Conservation (phyloP, 2,113 vertebrate species). For the Pelvicachromis taeniatus region DNA sequence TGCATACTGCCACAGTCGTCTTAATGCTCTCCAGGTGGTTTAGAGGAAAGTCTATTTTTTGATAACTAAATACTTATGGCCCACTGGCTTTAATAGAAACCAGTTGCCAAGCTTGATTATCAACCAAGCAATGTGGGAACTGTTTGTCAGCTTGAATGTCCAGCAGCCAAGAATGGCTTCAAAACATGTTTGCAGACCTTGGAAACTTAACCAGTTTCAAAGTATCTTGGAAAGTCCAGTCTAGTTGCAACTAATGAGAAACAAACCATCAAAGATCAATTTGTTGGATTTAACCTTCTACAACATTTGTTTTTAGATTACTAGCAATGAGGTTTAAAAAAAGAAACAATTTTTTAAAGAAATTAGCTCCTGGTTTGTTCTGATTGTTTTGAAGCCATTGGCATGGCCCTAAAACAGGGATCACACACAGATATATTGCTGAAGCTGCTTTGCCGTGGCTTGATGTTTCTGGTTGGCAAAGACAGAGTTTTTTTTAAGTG, state of each 20-base stretch:
- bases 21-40: not conserved
- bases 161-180: not conserved
- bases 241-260: too few relatives aligned
- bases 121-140: not conserved
- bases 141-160: not conserved
- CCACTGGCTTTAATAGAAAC: not conserved
- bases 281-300: not conserved
- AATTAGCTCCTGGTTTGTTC: not conserved
- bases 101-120: not conserved
- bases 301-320: not conserved
- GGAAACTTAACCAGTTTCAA: not conserved
- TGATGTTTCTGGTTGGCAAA: not conserved
- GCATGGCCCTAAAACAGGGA: not conserved
- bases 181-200: not conserved
- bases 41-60: not conserved
- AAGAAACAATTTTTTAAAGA: not conserved
- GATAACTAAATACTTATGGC: not conserved
- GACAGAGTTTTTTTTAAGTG: not conserved
- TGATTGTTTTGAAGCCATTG: not conserved
- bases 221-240: not conserved
- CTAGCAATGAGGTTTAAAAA: not conserved
- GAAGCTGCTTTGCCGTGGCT: not conserved
- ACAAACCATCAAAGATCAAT: too few relatives aligned
- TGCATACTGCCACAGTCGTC: not conserved
- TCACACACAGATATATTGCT: not conserved